Conservation (phyloP, 2,888 invertebrate species). For the Pseudoips prasinana region DNA sequence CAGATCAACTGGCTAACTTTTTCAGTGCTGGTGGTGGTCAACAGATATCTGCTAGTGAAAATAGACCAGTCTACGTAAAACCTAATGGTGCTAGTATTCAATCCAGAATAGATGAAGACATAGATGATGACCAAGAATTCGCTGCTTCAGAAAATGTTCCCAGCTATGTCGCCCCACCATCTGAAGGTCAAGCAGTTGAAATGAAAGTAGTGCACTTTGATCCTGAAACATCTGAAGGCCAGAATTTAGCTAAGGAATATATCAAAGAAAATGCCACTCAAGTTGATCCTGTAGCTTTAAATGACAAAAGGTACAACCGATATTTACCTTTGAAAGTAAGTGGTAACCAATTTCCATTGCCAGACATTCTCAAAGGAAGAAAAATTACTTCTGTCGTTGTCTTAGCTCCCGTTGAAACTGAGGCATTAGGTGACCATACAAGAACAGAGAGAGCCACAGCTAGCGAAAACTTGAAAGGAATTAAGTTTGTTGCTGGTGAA, state of each 20-base stretch:
- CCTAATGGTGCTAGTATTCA: conserved; percentile 83
- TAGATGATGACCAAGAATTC: conserved; percentile 78
- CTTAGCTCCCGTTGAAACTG: conserved; percentile 90
- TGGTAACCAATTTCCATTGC: conserved; percentile 92
- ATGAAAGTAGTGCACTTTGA: conserved; percentile 93
- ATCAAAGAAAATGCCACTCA: conserved; percentile 87
- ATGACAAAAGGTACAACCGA: conserved; percentile 89
- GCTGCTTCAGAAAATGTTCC: conserved; percentile 80
- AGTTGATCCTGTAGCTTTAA: conserved; percentile 88
- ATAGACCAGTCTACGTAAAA: conserved; percentile 85
- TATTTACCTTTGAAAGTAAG: conserved; percentile 92
- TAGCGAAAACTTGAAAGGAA: conserved; percentile 83
- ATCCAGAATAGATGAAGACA: conserved; percentile 69
- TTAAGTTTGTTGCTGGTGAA: conserved; percentile 88
- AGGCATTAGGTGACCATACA: conserved; percentile 73
- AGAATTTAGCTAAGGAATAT: conserved; percentile 86
- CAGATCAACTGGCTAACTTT: conserved; percentile 93
- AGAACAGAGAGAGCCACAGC: conserved; percentile 81
- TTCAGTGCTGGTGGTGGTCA: conserved; percentile 91
- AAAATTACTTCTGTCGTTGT: conserved; percentile 93
- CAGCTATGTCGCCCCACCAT: conserved; percentile 56
- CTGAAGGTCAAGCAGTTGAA: conserved; percentile 84
- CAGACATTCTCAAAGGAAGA: conserved; percentile 88
- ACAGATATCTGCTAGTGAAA: conserved; percentile 87
- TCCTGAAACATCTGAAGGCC: conserved; percentile 87